Evolutionary conservation across 2,113 vertebrate species (phyloP).

Genomic region (Xiphias gladius): DNA sequence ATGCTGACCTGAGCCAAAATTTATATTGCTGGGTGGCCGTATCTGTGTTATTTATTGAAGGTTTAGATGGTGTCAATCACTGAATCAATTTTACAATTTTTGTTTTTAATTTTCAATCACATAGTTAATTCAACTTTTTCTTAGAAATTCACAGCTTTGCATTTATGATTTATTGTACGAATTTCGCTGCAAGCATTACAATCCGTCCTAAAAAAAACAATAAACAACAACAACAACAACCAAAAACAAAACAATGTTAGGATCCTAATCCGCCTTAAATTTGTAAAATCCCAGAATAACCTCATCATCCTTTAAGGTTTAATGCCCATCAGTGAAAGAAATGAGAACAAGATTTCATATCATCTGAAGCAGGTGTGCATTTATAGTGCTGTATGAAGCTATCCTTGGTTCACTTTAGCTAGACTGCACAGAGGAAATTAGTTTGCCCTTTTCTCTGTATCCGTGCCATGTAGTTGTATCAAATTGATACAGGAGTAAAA

Average conservation of each 20-base stretch:
- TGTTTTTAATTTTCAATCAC: background rate
- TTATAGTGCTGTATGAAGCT: conserved; percentile 15
- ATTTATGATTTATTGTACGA: background rate
- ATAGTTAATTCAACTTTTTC: background rate
- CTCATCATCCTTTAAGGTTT: background rate
- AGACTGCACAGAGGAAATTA: conserved; percentile 45
- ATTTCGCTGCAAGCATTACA: background rate
- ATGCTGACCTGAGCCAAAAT: conserved; percentile 12
- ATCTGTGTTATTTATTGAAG: background rate
- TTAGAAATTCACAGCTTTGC: background rate
- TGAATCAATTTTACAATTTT: background rate
- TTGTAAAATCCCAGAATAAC: conserved; percentile 21
- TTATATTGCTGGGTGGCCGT: background rate
- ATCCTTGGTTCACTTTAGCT: conserved; percentile 10
- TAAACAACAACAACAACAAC: no score
- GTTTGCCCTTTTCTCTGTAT: conserved; percentile 58
- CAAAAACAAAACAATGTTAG: conserved; percentile 19
- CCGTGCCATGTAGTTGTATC: conserved; percentile 35
- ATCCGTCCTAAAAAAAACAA: background rate
- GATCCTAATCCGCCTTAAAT: conserved; percentile 51
- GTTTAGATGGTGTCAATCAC: background rate
- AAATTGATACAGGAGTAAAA: conserved; percentile 51
- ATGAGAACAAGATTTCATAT: conserved; percentile 31
- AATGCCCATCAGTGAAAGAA: conserved; percentile 45
- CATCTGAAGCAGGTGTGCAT: conserved; percentile 24